Conservation (phyloP, 1,140 invertebrate species). For the Drosophila aff. region DNA sequence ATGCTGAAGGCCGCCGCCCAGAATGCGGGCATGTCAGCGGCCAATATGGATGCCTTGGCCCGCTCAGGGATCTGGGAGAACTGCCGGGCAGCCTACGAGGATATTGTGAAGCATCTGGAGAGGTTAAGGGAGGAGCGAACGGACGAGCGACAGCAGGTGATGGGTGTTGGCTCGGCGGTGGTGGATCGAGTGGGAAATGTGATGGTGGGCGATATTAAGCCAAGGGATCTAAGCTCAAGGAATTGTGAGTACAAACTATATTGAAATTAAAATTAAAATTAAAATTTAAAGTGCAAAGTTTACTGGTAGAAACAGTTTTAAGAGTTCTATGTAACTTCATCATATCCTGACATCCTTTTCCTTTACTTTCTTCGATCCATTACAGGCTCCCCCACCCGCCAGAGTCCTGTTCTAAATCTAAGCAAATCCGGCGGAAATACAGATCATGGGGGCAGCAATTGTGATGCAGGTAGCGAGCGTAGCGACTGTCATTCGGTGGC, state of each 20-base stretch:
- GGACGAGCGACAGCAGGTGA: slow-evolving; percentile 88
- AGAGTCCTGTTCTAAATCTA: slow-evolving; percentile 95
- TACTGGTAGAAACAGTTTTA: neutral
- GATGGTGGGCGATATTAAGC: slow-evolving; percentile 89
- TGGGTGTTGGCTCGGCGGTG: slow-evolving; percentile 82
- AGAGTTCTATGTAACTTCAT: neutral
- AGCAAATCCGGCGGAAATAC: slow-evolving; percentile 91
- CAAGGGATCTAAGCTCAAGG: slow-evolving; percentile 92
- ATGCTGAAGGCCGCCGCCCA: slow-evolving; percentile 92
- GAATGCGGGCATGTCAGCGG: slow-evolving; percentile 86
- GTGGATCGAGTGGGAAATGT: slow-evolving; percentile 85
- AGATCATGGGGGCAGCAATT: slow-evolving; percentile 86
- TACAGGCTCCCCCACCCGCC: slow-evolving; percentile 93
- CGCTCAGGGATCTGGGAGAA: slow-evolving; percentile 97
- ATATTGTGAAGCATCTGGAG: slow-evolving; percentile 96
- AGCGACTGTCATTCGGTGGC: slow-evolving; percentile 86
- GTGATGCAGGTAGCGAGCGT: slow-evolving; percentile 86
- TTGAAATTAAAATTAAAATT: neutral
- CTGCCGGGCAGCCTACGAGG: slow-evolving; percentile 96
- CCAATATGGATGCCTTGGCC: slow-evolving; percentile 94
- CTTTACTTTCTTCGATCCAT: neutral
- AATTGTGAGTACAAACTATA: slow-evolving; percentile 88
- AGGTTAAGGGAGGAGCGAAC: slow-evolving; percentile 94
- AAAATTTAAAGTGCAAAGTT: neutral
- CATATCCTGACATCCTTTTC: neutral